Evolutionary conservation across 37 sponge, comb jelly and placozoan genomes (phyloP).

Genomic region (Halisarca cf. caerulea): DNA sequence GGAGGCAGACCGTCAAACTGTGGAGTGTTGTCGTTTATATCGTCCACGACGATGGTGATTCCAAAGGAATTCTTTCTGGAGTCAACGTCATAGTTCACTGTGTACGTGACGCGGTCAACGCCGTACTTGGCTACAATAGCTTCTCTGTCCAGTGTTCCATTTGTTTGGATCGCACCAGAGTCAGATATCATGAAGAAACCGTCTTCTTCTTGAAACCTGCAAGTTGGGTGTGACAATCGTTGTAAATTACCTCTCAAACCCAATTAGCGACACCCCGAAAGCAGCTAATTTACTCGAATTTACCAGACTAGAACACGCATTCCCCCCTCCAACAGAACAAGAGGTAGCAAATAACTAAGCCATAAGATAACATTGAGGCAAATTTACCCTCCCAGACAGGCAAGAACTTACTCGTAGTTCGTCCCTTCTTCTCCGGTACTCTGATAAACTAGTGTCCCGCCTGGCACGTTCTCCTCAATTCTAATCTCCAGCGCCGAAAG

Average conservation of each 20-base stretch:
- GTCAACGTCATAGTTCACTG: background rate
- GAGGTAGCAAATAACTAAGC: too few relatives aligned
- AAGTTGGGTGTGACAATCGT: too few relatives aligned
- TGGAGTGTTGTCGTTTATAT: constrained; percentile 66
- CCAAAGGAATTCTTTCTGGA: background rate
- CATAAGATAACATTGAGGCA: too few relatives aligned
- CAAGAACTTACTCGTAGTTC: background rate
- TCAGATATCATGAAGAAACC: constrained; percentile 1
- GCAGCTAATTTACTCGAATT: too few relatives aligned
- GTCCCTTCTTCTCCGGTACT: background rate
- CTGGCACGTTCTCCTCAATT: background rate
- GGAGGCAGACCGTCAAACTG: constrained; percentile 45
- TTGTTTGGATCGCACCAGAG: constrained; percentile 18
- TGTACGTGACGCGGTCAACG: constrained; percentile 26
- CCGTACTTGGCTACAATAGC: background rate
- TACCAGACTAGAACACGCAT: too few relatives aligned
- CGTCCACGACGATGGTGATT: constrained; percentile 32
- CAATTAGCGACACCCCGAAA: too few relatives aligned
- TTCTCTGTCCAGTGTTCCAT: constrained; percentile 58
- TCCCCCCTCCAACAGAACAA: too few relatives aligned
- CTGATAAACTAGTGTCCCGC: background rate
- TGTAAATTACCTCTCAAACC: too few relatives aligned
- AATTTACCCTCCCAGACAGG: too few relatives aligned
- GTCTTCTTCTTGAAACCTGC: constrained; percentile 24
- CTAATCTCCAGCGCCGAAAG: background rate